Percentiles rank a stretch among this genome's conserved stretches.
These are phyloP conservation scores for Sarcoramphus papa DNA, from an alignment of 2,797 vertebrate species.

Conservation along the genomic window DNA sequence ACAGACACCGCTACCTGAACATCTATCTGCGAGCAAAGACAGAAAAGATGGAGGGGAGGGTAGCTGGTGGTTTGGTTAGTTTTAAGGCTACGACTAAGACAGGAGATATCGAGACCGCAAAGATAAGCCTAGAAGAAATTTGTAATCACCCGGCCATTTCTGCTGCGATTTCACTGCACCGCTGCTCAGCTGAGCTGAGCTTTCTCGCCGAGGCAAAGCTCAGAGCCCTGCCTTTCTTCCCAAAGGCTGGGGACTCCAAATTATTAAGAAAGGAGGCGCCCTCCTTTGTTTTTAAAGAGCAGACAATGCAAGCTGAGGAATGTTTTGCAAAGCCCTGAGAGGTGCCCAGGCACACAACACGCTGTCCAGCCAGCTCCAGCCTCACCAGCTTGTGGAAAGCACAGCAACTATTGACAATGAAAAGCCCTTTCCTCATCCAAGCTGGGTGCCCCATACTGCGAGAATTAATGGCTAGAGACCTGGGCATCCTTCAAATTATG, in stretches of 20 bases:
- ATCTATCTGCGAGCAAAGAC: background rate
- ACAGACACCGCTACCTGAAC: background rate
- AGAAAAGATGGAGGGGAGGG: background rate
- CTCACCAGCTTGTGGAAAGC: slow-evolving; percentile 67
- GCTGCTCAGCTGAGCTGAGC: background rate
- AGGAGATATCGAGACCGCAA: background rate
- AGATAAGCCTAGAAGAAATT: background rate
- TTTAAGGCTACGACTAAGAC: background rate
- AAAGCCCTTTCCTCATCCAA: slow-evolving; percentile 75
- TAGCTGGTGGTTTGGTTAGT: background rate
- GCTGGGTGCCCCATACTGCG: slow-evolving; percentile 80
- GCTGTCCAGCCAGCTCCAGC: slow-evolving; percentile 64
- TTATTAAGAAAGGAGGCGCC: slow-evolving; percentile 49
- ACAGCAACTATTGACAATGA: slow-evolving; percentile 72
- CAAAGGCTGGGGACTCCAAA: background rate
- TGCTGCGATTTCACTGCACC: background rate
- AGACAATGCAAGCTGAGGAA: slow-evolving; percentile 51
- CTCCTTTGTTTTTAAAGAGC: slow-evolving; percentile 52
- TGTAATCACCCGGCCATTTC: background rate
- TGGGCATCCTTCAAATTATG: slow-evolving; percentile 83
- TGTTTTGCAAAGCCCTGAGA: slow-evolving; percentile 50
- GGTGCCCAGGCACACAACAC: slow-evolving; percentile 48
- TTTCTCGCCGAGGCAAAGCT: background rate
- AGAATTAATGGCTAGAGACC: slow-evolving; percentile 82
- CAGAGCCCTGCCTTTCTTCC: background rate